Percentiles rank a stretch among this genome's conserved stretches.
phyloP scores from a whole-genome alignment of 2,888 invertebrate genomes.

The Thysanoteuthis rhombus region DNA sequence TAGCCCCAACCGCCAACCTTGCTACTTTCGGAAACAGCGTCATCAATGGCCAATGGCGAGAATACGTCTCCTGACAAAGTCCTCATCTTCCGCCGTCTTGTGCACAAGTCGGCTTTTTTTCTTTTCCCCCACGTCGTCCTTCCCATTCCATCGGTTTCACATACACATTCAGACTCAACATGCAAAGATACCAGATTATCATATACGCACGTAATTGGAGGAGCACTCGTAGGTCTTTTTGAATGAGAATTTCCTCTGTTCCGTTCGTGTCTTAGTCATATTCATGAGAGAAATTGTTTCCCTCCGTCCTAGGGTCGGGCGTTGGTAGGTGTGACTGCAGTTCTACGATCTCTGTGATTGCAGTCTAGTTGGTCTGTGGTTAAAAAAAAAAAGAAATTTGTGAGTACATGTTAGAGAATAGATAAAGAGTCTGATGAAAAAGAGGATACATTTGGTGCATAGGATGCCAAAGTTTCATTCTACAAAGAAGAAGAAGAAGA shows the following conservation, averaged over 20 bases:
- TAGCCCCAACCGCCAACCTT: too few relatives aligned
- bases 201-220: neutral
- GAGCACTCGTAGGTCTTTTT: neutral
- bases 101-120: neutral
- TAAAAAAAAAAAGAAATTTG: neutral
- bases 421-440: neutral
- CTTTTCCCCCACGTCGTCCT: neutral
- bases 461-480: neutral
- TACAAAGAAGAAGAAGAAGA: neutral
- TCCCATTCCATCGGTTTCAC: neutral
- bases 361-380: neutral
- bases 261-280: neutral
- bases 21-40: too few relatives aligned
- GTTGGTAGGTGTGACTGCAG: neutral
- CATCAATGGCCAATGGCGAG: too few relatives aligned
- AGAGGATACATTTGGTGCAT: too few relatives aligned
- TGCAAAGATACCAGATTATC: neutral
- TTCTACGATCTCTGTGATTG: neutral
- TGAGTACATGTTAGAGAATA: neutral
- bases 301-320: neutral
- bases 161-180: neutral
- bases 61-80: neutral
- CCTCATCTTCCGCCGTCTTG: neutral
- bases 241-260: neutral
- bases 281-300: neutral